phyloP scores from a whole-genome alignment of 2,113 vertebrate species.

The Ciconia maguari region DNA sequence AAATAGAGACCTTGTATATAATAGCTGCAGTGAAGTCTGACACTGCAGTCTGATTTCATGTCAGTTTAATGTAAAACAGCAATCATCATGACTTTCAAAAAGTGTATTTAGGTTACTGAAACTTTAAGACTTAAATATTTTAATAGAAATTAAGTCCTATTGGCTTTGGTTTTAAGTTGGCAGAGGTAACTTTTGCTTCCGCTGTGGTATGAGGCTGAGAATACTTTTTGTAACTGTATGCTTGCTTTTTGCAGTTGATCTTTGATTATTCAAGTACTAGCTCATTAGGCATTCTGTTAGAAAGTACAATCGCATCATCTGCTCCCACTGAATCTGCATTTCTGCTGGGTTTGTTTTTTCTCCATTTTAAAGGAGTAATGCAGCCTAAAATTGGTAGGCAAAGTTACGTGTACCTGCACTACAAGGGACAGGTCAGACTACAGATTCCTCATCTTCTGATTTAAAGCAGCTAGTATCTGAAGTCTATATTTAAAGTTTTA shows the following conservation, averaged over 20 bases:
- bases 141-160: constrained; percentile 52
- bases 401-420: constrained; percentile 16
- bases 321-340: constrained; percentile 26
- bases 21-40: constrained; percentile 33
- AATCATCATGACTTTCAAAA: constrained; percentile 34
- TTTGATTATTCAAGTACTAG: constrained; percentile 20
- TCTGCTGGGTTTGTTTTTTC: neutral
- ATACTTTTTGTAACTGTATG: constrained; percentile 22
- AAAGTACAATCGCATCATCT: constrained; percentile 22
- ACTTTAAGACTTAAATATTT: constrained; percentile 63
- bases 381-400: constrained; percentile 23
- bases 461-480: constrained; percentile 16
- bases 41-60: constrained; percentile 43
- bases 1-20: constrained; percentile 49
- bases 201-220: constrained; percentile 41
- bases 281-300: constrained; percentile 47
- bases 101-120: constrained; percentile 58
- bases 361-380: neutral
- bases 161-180: constrained; percentile 65
- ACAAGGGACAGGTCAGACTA: constrained; percentile 5
- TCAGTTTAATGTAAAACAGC: constrained; percentile 36
- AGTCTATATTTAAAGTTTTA: constrained; percentile 49
- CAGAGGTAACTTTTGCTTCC: constrained; percentile 57
- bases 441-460: constrained; percentile 44
- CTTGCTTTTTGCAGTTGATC: constrained; percentile 56